Base-by-base conservation (phyloP, 2,797 vertebrate genomes). In the Chelidonichthys spinosus region DNA sequence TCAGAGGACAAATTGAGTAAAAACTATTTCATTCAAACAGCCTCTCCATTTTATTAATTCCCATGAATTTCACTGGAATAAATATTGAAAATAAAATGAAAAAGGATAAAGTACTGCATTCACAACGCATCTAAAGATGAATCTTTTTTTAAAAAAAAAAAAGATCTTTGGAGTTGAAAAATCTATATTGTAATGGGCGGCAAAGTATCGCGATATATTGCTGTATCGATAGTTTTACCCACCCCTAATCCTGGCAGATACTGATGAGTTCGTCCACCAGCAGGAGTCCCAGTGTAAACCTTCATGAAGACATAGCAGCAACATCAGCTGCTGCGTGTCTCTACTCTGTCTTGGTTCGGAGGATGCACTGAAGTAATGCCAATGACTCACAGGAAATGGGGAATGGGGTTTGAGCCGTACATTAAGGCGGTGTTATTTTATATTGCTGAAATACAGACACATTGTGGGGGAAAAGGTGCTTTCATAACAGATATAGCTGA, bases 261-360 rank as follows among this genome's bases (percentile, higher is more conserved):
- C 82, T 89, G 89, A 93, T 92, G 90, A 92, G 89, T 83, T 86
- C 85, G 79, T 92, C 92, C 89, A 94, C 95, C 94, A 95, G 90
- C 39, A 59, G 88, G 88, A 90, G 93, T 84, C 81, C 69, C 66
- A 63, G 74, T 78, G 85, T 73, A 78, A 85, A 79, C 75, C 82
- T 56, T 78, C 85, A 86, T 87, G 91, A 87, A 91, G 80, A 89
- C 87, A 79, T 59, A 66, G 76, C 68, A 79, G 68, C 39, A 69
- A 72, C 82, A 81, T 86, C 62, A 85, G 78, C 81, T 65, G 68
- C 58, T 71, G 44, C 18, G 33, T 17, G n/a, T 80, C 58, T 83
- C 70, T 18, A 11, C 43, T 63, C 25, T 49, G 64, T 75, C 33
- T 68, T 64, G 62, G 76, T 82, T 79, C 58, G 50, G 63, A 55